Conservation (phyloP, 1,140 invertebrate species). For the Augochlora pura region DNA sequence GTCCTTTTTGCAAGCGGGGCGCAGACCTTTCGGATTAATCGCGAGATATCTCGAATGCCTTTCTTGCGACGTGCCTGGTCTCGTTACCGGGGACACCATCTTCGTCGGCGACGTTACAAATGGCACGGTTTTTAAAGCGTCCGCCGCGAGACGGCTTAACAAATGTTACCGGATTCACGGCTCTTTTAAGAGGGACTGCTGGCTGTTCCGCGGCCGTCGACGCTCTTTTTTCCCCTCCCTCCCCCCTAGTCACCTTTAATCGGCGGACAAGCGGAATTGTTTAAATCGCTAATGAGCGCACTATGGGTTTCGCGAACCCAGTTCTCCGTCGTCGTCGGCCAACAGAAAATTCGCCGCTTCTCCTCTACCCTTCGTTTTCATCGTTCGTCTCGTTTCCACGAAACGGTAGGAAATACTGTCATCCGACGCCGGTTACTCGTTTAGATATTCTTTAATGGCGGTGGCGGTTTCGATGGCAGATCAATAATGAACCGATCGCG, state of each 20-base stretch:
- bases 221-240: neutral
- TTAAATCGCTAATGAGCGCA: neutral
- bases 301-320: too few relatives aligned
- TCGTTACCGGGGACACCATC: constrained; percentile 3
- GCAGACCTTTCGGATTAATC: constrained; percentile 1
- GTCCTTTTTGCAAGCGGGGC: neutral
- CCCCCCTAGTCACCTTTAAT: neutral
- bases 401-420: too few relatives aligned
- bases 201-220: neutral
- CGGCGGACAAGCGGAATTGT: neutral
- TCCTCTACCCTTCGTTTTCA: too few relatives aligned
- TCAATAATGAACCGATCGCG: too few relatives aligned
- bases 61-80: neutral
- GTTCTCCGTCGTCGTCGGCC: too few relatives aligned
- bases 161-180: constrained; percentile 3
- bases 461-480: too few relatives aligned
- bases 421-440: too few relatives aligned
- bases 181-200: neutral
- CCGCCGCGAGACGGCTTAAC: neutral
- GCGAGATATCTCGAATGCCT: constrained; percentile 3
- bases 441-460: too few relatives aligned
- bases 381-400: too few relatives aligned
- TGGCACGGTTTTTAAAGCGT: constrained; percentile 1
- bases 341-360: too few relatives aligned
- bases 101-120: constrained; percentile 2